phyloP scores from a whole-genome alignment of 2,113 vertebrate genomes.

The Leptocoma aspasia region DNA sequence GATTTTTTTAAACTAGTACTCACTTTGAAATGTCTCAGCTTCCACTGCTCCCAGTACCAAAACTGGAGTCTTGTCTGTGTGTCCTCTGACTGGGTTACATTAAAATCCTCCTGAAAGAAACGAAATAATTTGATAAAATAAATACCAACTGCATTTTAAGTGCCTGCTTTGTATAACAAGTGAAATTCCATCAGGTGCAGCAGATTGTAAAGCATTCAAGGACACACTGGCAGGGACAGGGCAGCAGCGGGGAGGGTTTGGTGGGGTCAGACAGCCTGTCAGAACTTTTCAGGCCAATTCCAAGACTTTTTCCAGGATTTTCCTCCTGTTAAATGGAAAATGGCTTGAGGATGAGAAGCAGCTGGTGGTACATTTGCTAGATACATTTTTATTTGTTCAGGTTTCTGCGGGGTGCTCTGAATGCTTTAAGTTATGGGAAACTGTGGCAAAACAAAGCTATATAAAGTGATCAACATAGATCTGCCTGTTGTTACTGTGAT shows the following conservation, averaged over 20 bases:
- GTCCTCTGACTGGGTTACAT: background rate
- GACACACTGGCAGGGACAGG: background rate
- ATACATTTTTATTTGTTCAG: background rate
- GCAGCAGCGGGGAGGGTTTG: background rate
- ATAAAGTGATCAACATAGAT: background rate
- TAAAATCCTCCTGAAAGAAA: background rate
- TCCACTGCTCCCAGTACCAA: background rate
- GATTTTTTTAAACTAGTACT: background rate
- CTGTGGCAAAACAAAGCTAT: background rate
- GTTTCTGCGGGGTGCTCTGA: background rate
- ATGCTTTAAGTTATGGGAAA: background rate
- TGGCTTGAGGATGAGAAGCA: background rate
- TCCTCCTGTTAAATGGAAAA: background rate
- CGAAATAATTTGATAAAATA: background rate
- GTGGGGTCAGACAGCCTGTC: background rate
- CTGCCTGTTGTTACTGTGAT: background rate
- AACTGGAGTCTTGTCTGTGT: background rate
- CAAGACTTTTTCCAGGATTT: background rate
- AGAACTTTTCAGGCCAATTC: background rate
- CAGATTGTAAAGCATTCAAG: background rate
- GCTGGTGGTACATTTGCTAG: background rate
- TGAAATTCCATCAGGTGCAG: background rate
- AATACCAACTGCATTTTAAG: background rate
- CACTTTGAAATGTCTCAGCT: background rate
- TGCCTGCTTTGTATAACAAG: background rate